phyloP scores from a whole-genome alignment of 2,797 vertebrate species.

The Odontamblyopus lacepedii region DNA sequence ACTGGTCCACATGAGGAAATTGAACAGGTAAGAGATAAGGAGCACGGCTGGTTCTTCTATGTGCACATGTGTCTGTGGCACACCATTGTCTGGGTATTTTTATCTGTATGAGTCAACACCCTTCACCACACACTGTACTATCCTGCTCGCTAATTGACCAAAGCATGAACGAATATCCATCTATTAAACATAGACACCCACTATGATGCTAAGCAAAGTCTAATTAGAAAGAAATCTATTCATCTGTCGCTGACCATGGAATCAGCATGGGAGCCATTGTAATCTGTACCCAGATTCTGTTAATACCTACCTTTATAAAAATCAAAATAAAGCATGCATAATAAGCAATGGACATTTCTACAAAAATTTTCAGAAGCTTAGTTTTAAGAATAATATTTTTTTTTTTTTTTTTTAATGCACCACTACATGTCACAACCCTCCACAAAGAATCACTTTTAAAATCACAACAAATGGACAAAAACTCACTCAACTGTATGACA shows the following conservation, averaged over 20 bases:
- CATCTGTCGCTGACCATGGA: conserved; percentile 31
- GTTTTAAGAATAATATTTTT: conserved; percentile 1
- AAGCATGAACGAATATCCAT: conserved; percentile 53
- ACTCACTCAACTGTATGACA: too few relatives aligned
- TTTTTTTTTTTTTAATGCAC: too few relatives aligned
- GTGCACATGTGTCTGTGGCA: conserved; percentile 1
- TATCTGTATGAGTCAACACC: conserved; percentile 49
- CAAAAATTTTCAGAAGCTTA: conserved; percentile 11
- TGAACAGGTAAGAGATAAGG: conserved; percentile 1
- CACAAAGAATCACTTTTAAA: too few relatives aligned
- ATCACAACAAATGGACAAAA: too few relatives aligned
- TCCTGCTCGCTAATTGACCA: conserved; percentile 58
- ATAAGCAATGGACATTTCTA: conserved; percentile 34
- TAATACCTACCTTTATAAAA: conserved; percentile 52
- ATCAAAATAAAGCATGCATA: conserved; percentile 41
- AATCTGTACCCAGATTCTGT: conserved; percentile 37
- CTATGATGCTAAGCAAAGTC: conserved; percentile 46
- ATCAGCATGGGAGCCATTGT: conserved; percentile 34
- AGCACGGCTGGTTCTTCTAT: neutral
- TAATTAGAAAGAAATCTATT: conserved; percentile 57
- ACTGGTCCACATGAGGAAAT: neutral
- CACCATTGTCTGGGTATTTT: conserved; percentile 43
- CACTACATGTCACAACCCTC: too few relatives aligned
- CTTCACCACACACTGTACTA: conserved; percentile 49
- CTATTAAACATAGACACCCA: conserved; percentile 54